phyloP scores from a whole-genome alignment of 2,888 invertebrate genomes.

The Slavum lentiscoides region DNA sequence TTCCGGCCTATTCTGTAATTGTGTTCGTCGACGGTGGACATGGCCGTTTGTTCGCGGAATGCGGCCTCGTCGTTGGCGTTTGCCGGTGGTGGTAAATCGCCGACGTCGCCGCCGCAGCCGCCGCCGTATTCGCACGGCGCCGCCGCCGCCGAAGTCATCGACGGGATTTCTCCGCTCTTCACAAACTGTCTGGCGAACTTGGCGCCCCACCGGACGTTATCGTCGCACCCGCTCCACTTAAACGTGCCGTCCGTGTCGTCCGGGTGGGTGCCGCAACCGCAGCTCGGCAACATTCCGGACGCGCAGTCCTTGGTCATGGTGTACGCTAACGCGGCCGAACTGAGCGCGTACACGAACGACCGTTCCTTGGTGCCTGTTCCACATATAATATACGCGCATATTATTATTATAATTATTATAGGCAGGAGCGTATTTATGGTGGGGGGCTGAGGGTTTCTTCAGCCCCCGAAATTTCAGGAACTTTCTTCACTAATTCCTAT shows the following conservation, averaged over 20 bases:
- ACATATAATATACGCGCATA: not conserved
- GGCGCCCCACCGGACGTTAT: conserved; percentile 76
- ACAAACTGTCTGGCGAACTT: conserved; percentile 74
- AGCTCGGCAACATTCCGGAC: conserved; percentile 73
- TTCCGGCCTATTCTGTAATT: conserved; percentile 77
- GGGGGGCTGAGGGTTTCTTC: no score
- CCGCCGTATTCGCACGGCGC: conserved; percentile 20
- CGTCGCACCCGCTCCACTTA: conserved; percentile 87
- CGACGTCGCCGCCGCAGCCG: conserved; percentile 13
- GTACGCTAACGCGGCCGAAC: conserved; percentile 78
- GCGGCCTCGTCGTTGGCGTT: conserved; percentile 41
- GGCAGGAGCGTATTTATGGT: no score
- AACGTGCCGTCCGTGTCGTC: conserved; percentile 73
- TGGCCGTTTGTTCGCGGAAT: conserved; percentile 57
- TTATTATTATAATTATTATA: no score
- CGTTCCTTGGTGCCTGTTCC: conserved; percentile 78
- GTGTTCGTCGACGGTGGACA: conserved; percentile 76
- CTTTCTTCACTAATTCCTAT: no score
- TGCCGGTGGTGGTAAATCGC: not conserved
- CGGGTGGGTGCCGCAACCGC: conserved; percentile 77
- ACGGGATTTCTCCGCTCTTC: conserved; percentile 60
- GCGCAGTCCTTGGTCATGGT: conserved; percentile 78
- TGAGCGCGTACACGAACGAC: conserved; percentile 81
- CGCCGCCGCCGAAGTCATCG: conserved; percentile 11
- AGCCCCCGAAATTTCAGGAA: no score